Evolutionary conservation across 2,797 vertebrate species (phyloP), one percentile per base, ranked within the genome.

Genomic region (Melanotaenia nigrans): DNA sequence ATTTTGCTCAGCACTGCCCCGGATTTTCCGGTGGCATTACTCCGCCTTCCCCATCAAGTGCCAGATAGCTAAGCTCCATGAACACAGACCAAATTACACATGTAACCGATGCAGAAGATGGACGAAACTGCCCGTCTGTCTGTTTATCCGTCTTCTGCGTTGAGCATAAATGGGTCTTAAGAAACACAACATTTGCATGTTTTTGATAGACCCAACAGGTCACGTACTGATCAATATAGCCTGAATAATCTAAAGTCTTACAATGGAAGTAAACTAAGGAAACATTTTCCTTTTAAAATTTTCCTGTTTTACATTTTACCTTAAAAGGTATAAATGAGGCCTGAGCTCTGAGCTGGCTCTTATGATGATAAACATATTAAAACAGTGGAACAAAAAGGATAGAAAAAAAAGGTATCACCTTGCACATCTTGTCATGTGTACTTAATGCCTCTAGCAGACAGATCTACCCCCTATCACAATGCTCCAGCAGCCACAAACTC

Each of bases 401-500:
- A 40, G 25, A 3, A 68, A n/a, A 68, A n/a, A 67, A 78, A 32
- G 49, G 33, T 20, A 10, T 79, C 59, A 73, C 59, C 40, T 67
- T 73, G 71, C 51, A 58, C 47, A 64, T 78, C 65, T 79, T 18
- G 64, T 77, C 57, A 54, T 71, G 73, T 81, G 65, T 61, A 75
- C 45, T 57, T 65, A 63, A 58, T 32, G 77, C 14, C 62, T 58
- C 38, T 24, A 57, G 61, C 59, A 73, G 74, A 75, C 33, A 67
- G 45, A 64, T 61, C 47, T 68, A 25, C 55, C 5, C 5, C 80
- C 71, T 76, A 81, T 86, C 83, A 65, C 80, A 54, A 63, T 3
- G 54, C 73, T 70, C 70, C 84, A 77, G 79, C 61, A 59, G 76
- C 68, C 77, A 75, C 66, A 65, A 78, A 78, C 79, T 47, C 74